Evolutionary conservation across 2,113 vertebrate species (phyloP), one percentile per base, ranked within the genome.

Genomic region (Mirounga angustirostris): DNA sequence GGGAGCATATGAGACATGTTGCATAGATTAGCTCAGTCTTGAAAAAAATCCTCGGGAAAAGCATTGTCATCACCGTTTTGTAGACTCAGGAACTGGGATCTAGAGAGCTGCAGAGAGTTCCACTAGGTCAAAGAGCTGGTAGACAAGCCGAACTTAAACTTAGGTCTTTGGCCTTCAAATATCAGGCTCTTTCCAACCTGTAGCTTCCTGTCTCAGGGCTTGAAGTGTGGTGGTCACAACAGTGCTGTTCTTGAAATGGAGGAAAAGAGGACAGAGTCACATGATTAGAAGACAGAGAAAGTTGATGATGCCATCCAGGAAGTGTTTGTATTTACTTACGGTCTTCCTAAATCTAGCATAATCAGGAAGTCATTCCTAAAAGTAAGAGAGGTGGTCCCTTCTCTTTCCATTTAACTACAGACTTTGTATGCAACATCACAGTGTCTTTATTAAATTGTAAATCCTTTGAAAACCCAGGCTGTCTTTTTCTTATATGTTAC

Each of bases 381-480:
- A 50, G 1, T 22, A 33, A 71, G 24, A 58, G 36, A 84, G 40
- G 22, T 46, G 4, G 1, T 18, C 7, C 14, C 8, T 30, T 26
- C 12, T 30, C 22, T 30, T 61, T 54, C 12, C 43, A 24, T 85
- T 89, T 84, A 73, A 33, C 56, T 71, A 76, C 13, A 40, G 16
- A 67, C 63, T 50, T 81, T 26, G 4, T 13, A 24, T 80, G 33
- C 1, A 71, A 4, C 24, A 80, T 59, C 56, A 22, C 74, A 59
- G 50, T 24, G 33, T 81, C 90, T 88, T 82, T 69, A 50, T 93
- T 89, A 93, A 22, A 82, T 58, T 81, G 19, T 56, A 78, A 97
- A 71, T 91, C 22, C 73, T 94, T 61, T 65, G 63, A 91, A 85
- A 78, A 63, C 21, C 0, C 40, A 85, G 63, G 28, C n/a, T 79